Conservation (phyloP, 2,113 vertebrate species). For the Epinephelus moara region DNA sequence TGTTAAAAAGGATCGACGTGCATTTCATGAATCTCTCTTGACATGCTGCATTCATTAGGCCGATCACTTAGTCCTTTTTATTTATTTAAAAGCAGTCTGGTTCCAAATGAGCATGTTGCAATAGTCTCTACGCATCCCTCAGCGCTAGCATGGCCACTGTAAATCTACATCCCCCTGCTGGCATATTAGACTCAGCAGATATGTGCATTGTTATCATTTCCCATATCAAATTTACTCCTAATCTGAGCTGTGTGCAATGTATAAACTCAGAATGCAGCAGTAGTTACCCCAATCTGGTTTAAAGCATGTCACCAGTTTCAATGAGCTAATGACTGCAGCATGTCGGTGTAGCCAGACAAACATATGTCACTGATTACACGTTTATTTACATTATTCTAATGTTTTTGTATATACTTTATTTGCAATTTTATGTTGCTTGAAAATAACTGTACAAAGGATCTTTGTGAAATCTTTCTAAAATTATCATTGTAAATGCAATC, state of each 20-base stretch:
- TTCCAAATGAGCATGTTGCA: conserved; percentile 40
- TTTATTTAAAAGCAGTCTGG: conserved; percentile 64
- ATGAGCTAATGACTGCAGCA: conserved; percentile 67
- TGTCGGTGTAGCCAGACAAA: conserved; percentile 61
- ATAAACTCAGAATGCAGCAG: conserved; percentile 16
- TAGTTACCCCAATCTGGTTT: conserved; percentile 13
- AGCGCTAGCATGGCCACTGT: conserved; percentile 32
- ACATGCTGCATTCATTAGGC: conserved; percentile 62
- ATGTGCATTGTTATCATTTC: conserved; percentile 17
- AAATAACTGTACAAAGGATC: conserved; percentile 84
- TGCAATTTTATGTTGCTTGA: conserved; percentile 81
- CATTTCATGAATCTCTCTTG: conserved; percentile 41
- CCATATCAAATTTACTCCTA: conserved; percentile 20
- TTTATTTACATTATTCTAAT: conserved; percentile 79
- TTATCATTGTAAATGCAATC: conserved; percentile 79
- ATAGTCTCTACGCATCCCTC: conserved; percentile 1
- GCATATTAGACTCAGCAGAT: neutral
- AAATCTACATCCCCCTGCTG: conserved; percentile 11
- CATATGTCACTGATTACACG: conserved; percentile 63
- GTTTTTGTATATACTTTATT: conserved; percentile 83
- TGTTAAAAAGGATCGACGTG: conserved; percentile 32
- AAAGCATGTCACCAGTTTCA: conserved; percentile 29
- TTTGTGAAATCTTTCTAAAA: conserved; percentile 81
- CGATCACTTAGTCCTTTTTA: conserved; percentile 57
- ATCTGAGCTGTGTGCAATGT: conserved; percentile 21